phyloP scores from a whole-genome alignment of 1,140 invertebrate genomes.

The Tetranychus cinnabarinus region DNA sequence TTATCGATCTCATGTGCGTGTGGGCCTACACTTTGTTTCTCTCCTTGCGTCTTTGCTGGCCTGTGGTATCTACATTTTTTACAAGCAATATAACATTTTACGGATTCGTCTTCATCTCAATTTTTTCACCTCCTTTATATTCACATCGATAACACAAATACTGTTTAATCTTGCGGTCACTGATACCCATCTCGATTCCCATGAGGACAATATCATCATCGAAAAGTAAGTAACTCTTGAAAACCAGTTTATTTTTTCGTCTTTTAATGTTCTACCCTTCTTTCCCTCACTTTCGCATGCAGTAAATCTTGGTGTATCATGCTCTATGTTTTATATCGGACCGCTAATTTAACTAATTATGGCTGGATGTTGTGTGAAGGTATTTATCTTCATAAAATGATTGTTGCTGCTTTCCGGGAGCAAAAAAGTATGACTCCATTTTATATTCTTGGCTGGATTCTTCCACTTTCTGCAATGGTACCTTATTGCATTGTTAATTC shows the following conservation, averaged over 20 bases:
- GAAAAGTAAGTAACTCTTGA: conserved; percentile 3
- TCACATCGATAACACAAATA: conserved; percentile 1
- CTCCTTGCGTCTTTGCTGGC: neutral
- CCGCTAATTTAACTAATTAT: conserved; percentile 28
- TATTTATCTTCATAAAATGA: conserved; percentile 28
- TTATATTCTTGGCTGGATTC: conserved; percentile 30
- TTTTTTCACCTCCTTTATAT: conserved; percentile 5
- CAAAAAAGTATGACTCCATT: conserved; percentile 25
- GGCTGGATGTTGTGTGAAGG: conserved; percentile 36
- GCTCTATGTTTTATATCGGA: conserved; percentile 14
- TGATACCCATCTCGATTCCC: conserved; percentile 3
- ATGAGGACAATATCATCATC: neutral
- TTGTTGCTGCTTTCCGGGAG: conserved; percentile 28
- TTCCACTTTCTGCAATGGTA: conserved; percentile 5
- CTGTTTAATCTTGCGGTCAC: conserved; percentile 1
- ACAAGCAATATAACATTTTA: neutral
- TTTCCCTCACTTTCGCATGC: neutral
- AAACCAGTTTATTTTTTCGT: no score
- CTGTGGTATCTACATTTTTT: neutral
- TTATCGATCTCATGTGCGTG: neutral
- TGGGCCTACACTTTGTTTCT: conserved; percentile 2
- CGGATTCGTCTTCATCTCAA: conserved; percentile 6
- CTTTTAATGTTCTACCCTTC: neutral
- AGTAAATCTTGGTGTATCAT: conserved; percentile 8
- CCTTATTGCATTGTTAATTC: conserved; percentile 6